A percentile compares a stretch with the other conserved stretches of the same genome.
These are phyloP conservation scores for Drymonia ruficornis DNA, from an alignment of 2,888 invertebrate species.

Conservation along the genomic window DNA sequence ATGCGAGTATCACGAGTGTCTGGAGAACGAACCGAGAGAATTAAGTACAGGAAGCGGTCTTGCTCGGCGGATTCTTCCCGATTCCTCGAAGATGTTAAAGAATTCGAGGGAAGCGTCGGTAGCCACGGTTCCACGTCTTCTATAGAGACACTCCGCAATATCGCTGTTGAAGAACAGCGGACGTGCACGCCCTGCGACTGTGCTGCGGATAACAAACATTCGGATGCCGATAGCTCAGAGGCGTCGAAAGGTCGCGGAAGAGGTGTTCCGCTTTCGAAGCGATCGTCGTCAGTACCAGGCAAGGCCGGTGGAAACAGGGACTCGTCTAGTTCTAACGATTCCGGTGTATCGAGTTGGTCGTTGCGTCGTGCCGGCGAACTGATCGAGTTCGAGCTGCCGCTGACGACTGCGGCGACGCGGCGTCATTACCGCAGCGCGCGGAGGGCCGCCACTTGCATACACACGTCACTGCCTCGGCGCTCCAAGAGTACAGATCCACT, in stretches of 20 bases:
- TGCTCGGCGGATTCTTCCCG: conserved; percentile 91
- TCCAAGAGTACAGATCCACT: conserved; percentile 88
- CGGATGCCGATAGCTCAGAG: conserved; percentile 73
- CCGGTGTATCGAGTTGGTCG: conserved; percentile 90
- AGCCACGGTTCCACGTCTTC: conserved; percentile 75
- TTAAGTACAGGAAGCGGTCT: conserved; percentile 84
- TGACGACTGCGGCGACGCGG: conserved; percentile 80
- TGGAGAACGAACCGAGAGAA: conserved; percentile 38
- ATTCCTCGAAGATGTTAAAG: conserved; percentile 86
- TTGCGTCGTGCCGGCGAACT: conserved; percentile 78
- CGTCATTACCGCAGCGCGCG: conserved; percentile 84
- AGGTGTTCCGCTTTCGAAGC: conserved; percentile 39
- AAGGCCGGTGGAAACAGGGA: conserved; percentile 89
- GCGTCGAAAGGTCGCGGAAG: conserved; percentile 52
- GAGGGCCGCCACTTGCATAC: conserved; percentile 83
- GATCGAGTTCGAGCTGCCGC: conserved; percentile 86
- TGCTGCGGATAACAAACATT: conserved; percentile 56
- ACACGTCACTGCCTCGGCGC: conserved; percentile 86
- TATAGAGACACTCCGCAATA: conserved; percentile 76
- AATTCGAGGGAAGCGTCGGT: conserved; percentile 75
- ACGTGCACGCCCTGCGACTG: conserved; percentile 69
- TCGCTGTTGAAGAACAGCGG: conserved; percentile 53
- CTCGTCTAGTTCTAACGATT: conserved; percentile 93
- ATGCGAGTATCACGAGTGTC: conserved; percentile 19
- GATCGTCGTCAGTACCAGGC: conserved; percentile 84